Evolutionary conservation across 2,888 invertebrate genomes (phyloP), one percentile per base, ranked within the genome.

Genomic region (Ormia ochracea): DNA sequence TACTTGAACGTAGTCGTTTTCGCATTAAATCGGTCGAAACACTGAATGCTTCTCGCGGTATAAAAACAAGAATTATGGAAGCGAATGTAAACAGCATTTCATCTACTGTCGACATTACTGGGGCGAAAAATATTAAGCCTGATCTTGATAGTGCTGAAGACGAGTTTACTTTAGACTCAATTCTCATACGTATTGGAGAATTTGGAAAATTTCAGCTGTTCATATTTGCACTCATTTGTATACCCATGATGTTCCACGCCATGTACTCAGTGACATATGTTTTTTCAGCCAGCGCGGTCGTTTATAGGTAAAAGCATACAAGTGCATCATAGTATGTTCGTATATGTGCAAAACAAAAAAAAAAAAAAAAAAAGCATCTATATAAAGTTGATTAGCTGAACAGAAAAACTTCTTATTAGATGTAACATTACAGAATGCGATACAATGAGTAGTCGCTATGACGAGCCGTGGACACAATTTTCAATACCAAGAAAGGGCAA

Each of bases 241-340:
- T 94, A 31, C 93, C 94, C 1, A 91, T 94, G 82, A 90, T 93
- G 72, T 92, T 93, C 86, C 92, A 93, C 2, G 93, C 93, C 0
- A 92, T 93, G 80, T 93, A 91, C 85, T 91, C 92, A 83, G 91
- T 93, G 82, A 93, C 93, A 52, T 95, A 93, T 84, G 92, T 94
- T 73, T 95, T 95, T 87, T 93, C 94, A 0, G 93, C 94, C 0
- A 92, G 93, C 68, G 92, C 93, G 77, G 89, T 94, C 17, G 91
- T 92, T 45, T 93, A 94, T 90, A 93, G 94, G 94, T 94, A 90
- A 68, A 19, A 31, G n/a, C n/a, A n/a, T n/a, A n/a, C n/a, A n/a
- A n/a, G n/a, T n/a, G n/a, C n/a, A n/a, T n/a, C n/a, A n/a, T n/a
- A n/a, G n/a, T n/a, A 33, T 23, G 23, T 45, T 0, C 23, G 38